Evolutionary conservation across 2,888 invertebrate species (phyloP), one percentile per base, ranked within the genome.

Genomic region (Chrysolina oricalcia): DNA sequence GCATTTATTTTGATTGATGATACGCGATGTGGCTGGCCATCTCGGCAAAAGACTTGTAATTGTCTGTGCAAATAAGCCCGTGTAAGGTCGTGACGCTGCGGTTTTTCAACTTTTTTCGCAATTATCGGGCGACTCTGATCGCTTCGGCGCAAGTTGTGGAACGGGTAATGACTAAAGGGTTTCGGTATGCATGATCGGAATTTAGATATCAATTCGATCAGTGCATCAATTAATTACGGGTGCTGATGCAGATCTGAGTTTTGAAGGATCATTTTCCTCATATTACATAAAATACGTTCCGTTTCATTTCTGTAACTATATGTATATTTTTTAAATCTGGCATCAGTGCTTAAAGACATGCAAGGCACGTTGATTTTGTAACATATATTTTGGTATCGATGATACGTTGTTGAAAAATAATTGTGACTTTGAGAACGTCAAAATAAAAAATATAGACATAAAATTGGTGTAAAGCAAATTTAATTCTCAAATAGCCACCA

Each of bases 1-100:
- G 23, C 56, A 23, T 11, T 48, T 17, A 17, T 48, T 48, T 56
- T 56, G 56, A 56, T 56, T 56, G 56, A 56, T 56, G 56, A 56
- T 56, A 56, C 11, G 56, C 46, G 6, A 46, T n/a, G n/a, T 46
- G 46, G 46, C 15, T 15, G 1, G 46, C 46, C 15, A 35, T 35
- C 4, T 35, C 35, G 21, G 21, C 13, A 56, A 53, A 19, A 56
- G 23, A 56, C 13, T 19, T 56, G 56, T 56, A 56, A 56, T 56
- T 56, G 56, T 13, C 11, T 17, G 23, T 56, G 56, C 15, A 21
- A 23, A n/a, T 46, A 46, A 35, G 35, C 35, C 8, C 8, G 48
- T 56, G 4, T 56, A 56, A 21, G n/a, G 23, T 21, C n/a, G 21
- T 56, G 56, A 56, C 23, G 56, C 17, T 21, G 56, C 23, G 15